Evolutionary conservation across 2,113 vertebrate species (phyloP), one percentile per base, ranked within the genome.

Genomic region (Micronycteris hirsuta): DNA sequence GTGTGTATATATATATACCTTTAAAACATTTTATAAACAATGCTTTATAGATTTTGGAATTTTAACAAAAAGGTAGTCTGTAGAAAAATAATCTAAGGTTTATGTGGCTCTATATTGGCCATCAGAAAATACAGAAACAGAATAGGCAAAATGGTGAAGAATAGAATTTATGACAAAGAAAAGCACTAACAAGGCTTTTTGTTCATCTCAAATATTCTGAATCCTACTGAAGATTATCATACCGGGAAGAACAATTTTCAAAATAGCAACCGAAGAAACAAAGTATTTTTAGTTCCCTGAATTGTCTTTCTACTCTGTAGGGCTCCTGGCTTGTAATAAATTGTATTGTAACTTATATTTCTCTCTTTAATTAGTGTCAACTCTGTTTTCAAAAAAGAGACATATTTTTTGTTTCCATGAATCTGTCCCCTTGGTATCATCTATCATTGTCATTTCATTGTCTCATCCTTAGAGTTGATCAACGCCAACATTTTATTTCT

Each of bases 311-410:
- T 80, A 22, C 56, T 95, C 83, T 80, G 49, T 80, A 93, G n/a
- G 41, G 0, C 41, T 88, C 73, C 19, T 86, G 80, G 38, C 63
- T 74, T 52, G 20, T 80, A 91, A 43, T 20, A 82, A 93, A 91
- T 38, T 83, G 5, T 81, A 86, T 38, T 83, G 4, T 85, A 86
- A 89, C 47, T 90, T 86, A 3, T 65, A 47, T 93, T 96, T 94
- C 95, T 93, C 58, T 5, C 31, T 95, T 82, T 89, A 65, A 87
- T 89, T 91, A 78, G 41, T 67, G 24, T 11, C 36, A 83, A 12
- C 92, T 93, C 28, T 93, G 43, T 94, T 93, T 67, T 94, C 26
- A 80, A 91, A 92, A 56, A 78, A 19, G 52, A 83, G 28, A 71
- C 1, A 3, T 52, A 45, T 70, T 88, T 96, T 95, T 78, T 73